These are phyloP conservation scores for Cololabis saira DNA, from an alignment of 2,113 vertebrate species.

Conservation along the genomic window DNA sequence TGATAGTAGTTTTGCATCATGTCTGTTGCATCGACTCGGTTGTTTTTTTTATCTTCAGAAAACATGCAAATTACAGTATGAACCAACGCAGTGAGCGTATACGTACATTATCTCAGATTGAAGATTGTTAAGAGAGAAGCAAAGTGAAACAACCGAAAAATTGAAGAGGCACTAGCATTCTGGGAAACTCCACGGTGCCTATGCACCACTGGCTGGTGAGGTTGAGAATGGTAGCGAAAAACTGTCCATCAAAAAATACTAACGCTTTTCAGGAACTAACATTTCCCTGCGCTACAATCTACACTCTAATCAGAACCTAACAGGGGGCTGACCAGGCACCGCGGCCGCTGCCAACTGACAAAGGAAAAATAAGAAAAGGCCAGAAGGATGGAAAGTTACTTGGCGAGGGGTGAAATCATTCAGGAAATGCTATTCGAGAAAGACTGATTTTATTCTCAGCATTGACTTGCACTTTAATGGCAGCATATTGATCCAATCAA, in stretches of 20 bases:
- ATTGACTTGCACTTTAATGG: slow-evolving; percentile 29
- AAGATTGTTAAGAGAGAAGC: slow-evolving; percentile 36
- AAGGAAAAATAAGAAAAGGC: slow-evolving; percentile 9
- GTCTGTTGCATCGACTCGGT: slow-evolving; percentile 42
- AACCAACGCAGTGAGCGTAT: slow-evolving; percentile 35
- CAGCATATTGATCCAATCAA: slow-evolving; percentile 14
- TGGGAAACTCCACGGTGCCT: slow-evolving; percentile 42
- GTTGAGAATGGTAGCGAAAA: slow-evolving; percentile 35
- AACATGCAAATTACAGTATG: not conserved
- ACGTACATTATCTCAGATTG: no score
- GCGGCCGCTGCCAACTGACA: slow-evolving; percentile 43
- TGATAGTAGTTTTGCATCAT: slow-evolving; percentile 8
- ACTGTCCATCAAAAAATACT: slow-evolving; percentile 52
- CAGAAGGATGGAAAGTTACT: slow-evolving; percentile 26
- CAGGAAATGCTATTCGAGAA: slow-evolving; percentile 17
- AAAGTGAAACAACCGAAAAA: slow-evolving; percentile 14
- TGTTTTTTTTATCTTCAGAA: slow-evolving; percentile 50
- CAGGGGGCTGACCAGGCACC: slow-evolving; percentile 40
- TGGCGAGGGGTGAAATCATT: slow-evolving; percentile 41
- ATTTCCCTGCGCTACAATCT: slow-evolving; percentile 67
- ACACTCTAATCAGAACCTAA: slow-evolving; percentile 67
- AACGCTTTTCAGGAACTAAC: slow-evolving; percentile 62
- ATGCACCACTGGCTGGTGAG: slow-evolving; percentile 50
- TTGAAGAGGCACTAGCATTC: slow-evolving; percentile 52
- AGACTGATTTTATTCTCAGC: slow-evolving; percentile 22